A percentile compares a stretch with the other conserved stretches of the same genome.
Evolutionary conservation across 2,888 invertebrate genomes (phyloP).

Genomic region (Chloromyia formosa): DNA sequence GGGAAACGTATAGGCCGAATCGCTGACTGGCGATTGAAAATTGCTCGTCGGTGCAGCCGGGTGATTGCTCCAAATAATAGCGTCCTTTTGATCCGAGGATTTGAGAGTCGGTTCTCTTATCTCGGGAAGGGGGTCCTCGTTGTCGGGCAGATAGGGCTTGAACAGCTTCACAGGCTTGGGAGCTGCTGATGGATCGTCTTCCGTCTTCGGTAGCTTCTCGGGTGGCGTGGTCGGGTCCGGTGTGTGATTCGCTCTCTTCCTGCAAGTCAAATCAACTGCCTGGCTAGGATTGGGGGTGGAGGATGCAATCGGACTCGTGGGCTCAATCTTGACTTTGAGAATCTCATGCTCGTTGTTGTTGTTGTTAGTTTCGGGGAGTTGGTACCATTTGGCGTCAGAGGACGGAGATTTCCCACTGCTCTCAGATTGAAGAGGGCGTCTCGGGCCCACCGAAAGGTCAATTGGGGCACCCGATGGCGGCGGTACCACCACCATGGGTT

Average conservation of each 20-base stretch:
- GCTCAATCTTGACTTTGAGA: not conserved
- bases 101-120: not conserved
- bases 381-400: not conserved
- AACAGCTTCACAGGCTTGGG: constrained; percentile 78
- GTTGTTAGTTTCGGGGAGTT: constrained; percentile 24
- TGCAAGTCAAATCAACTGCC: constrained; percentile 49
- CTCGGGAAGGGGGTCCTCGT: constrained; percentile 57
- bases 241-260: constrained; percentile 46
- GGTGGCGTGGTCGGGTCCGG: constrained; percentile 23
- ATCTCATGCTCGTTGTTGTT: constrained; percentile 26
- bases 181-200: constrained; percentile 50
- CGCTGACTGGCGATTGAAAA: constrained; percentile 44
- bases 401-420: not conserved
- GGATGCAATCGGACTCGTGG: not conserved
- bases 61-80: constrained; percentile 62
- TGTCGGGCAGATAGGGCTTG: constrained; percentile 78
- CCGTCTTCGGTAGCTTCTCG: constrained; percentile 47
- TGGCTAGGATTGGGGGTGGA: not conserved
- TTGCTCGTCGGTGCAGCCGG: constrained; percentile 51
- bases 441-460: constrained; percentile 59
- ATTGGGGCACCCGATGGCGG: constrained; percentile 54
- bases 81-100: constrained; percentile 55
- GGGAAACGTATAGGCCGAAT: constrained; percentile 43
- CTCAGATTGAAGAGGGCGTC: not conserved
- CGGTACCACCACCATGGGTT: too few relatives aligned